phyloP scores from a whole-genome alignment of 2,113 vertebrate genomes.

The Alosa alosa region DNA sequence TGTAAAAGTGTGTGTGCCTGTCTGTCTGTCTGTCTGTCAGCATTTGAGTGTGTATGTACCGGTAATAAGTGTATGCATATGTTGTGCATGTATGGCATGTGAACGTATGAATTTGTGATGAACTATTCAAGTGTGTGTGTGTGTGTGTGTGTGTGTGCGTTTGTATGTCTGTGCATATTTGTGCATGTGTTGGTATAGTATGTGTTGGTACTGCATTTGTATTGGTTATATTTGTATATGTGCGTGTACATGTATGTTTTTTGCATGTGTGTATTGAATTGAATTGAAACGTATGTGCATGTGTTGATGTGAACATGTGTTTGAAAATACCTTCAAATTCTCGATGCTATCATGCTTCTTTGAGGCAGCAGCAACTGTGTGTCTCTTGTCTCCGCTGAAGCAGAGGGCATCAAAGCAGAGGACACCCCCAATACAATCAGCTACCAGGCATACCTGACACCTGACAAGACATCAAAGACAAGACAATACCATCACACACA shows the following conservation, averaged over 20 bases:
- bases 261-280: not conserved
- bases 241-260: not conserved
- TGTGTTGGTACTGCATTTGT: too few relatives aligned
- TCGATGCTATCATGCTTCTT: conserved; percentile 37
- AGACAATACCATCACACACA: too few relatives aligned
- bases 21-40: too few relatives aligned
- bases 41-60: not conserved
- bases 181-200: too few relatives aligned
- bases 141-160: too few relatives aligned
- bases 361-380: conserved; percentile 83
- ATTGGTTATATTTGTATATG: not conserved
- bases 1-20: not conserved
- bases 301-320: conserved; percentile 1
- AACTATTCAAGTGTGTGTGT: not conserved
- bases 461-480: too few relatives aligned
- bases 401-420: conserved; percentile 95
- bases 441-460: conserved; percentile 89
- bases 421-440: conserved; percentile 94
- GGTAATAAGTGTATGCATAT: too few relatives aligned
- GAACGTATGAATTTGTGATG: too few relatives aligned
- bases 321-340: conserved; percentile 42
- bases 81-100: too few relatives aligned
- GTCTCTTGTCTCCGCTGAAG: conserved; percentile 89
- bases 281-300: not conserved
- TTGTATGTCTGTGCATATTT: too few relatives aligned